phyloP scores from a whole-genome alignment of 2,797 vertebrate genomes.

The Phaenicophaeus curvirostris region DNA sequence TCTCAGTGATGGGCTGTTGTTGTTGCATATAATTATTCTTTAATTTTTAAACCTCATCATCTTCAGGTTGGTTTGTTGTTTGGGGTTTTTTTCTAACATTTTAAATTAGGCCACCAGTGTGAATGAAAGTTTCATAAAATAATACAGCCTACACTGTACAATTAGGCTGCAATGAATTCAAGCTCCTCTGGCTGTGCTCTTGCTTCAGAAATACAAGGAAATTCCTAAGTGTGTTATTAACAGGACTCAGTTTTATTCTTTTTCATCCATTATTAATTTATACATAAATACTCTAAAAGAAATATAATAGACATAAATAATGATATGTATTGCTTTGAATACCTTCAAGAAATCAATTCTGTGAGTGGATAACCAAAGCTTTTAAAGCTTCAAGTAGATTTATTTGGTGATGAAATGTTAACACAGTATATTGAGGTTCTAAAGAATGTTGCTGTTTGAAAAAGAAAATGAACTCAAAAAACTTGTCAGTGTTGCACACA shows the following conservation, averaged over 20 bases:
- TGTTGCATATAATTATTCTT: not conserved
- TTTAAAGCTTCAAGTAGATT: not conserved
- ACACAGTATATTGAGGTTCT: not conserved
- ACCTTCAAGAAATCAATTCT: not conserved
- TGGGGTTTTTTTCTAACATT: not conserved
- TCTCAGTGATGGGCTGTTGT: not conserved
- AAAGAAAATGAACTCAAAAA: not conserved
- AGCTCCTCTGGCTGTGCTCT: not conserved
- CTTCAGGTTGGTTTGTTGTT: not conserved
- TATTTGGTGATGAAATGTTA: not conserved
- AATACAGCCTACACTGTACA: not conserved
- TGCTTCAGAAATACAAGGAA: not conserved
- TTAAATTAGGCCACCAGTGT: not conserved
- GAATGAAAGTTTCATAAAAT: not conserved
- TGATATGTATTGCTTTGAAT: not conserved
- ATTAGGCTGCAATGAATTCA: not conserved
- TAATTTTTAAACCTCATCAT: not conserved
- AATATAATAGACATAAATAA: not conserved
- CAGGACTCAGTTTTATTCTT: not conserved
- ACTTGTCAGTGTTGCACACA: not conserved
- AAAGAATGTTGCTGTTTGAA: not conserved
- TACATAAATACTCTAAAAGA: not conserved
- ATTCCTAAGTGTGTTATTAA: not conserved
- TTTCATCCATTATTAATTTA: slow-evolving; percentile 5
- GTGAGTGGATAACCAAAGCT: not conserved